Evolutionary conservation across 2,888 invertebrate genomes (phyloP), one percentile per base, ranked within the genome.

Genomic region (Polymixis lichenea): DNA sequence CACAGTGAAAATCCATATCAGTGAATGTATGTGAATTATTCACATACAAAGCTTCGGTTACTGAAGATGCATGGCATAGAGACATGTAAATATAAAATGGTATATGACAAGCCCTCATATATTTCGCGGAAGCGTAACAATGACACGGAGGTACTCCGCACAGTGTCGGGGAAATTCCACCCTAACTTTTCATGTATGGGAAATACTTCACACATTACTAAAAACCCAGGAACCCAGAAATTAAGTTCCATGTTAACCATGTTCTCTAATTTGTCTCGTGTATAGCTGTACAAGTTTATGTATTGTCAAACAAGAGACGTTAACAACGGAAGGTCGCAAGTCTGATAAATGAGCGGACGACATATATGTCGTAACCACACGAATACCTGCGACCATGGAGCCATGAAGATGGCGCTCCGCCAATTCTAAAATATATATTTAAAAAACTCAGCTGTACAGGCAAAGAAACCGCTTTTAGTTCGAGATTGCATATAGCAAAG

Each of bases 351-450:
- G 69, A 74, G 65, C 49, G 43, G 71, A 72, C 43, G 68, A 49
- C 68, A 83, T 75, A 75, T 28, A 71, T 69, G 70, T 58, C 19
- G 64, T 70, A 72, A 84, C 56, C 78, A 65, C 49, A 61, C 46
- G 71, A 76, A 64, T 77, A 81, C 82, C 76, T 75, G 71, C 53
- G 66, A 46, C 62, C 65, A 72, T 61, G 72, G 66, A 69, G 46
- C 53, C 65, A 66, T 51, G 56, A 75, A 84, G 49, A 77, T 83
- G 74, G 81, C 85, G 58, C 60, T 19, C 28, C 53, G 83, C 85
- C 83, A 85, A 81, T 81, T 68, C 64, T 25, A 70, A 68, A 83
- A 81, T 83, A 64, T 80, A 74, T 84, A 60, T 70, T 78, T 72
- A 55, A 25, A 69, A 75, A 83, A 75, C 77, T 79, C 56, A 55